Conservation (phyloP, 2,797 vertebrate genomes). For the Tamandua tetradactyla region DNA sequence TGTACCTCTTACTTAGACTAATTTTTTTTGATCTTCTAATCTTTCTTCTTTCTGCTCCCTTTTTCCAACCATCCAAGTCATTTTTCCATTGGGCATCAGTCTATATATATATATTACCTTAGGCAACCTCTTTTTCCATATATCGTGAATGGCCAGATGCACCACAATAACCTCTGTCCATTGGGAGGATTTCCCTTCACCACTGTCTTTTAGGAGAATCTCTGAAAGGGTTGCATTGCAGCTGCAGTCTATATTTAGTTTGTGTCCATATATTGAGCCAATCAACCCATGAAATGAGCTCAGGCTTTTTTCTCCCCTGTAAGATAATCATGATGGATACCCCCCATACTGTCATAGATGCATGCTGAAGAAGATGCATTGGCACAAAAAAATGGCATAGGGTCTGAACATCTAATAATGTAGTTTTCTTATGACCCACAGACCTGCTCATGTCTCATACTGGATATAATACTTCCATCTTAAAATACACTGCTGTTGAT, state of each 20-base stretch:
- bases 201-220: background rate
- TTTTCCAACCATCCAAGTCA: background rate
- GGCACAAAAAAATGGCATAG: background rate
- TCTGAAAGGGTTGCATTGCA: background rate
- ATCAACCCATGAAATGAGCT: background rate
- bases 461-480: background rate
- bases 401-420: background rate
- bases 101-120: background rate
- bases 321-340: background rate
- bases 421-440: background rate
- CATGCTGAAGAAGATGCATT: background rate
- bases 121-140: background rate
- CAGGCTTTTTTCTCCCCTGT: background rate
- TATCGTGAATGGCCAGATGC: background rate
- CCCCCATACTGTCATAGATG: background rate
- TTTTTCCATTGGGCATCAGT: background rate
- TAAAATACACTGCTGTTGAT: background rate
- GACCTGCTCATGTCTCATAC: background rate
- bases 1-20: background rate
- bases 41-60: background rate
- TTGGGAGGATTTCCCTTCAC: background rate
- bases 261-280: background rate
- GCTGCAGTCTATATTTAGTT: background rate
- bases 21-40: background rate
- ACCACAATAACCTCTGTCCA: background rate